Evolutionary conservation across 64 coral and sea anemone species (phyloP).

Genomic region (Anthopleura sola): DNA sequence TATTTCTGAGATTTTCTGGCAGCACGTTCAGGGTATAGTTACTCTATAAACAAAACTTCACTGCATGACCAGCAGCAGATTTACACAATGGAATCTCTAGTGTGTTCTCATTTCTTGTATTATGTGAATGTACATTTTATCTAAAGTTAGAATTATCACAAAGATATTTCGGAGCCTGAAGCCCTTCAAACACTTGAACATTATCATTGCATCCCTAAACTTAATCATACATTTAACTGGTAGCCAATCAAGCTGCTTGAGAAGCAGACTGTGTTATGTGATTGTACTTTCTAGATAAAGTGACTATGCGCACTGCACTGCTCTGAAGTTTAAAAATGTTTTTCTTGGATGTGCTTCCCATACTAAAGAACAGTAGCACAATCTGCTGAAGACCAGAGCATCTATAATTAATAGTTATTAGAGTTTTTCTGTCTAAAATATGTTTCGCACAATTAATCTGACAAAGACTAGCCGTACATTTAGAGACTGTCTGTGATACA

Average conservation of each 20-base stretch:
- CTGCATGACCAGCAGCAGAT: too few relatives aligned
- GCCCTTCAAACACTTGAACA: slow-evolving; percentile 44
- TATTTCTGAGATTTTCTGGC: too few relatives aligned
- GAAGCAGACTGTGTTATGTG: slow-evolving; percentile 11
- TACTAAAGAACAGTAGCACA: slow-evolving; percentile 23
- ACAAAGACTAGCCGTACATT: slow-evolving; percentile 20
- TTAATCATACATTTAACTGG: slow-evolving; percentile 27
- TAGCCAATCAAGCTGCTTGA: slow-evolving; percentile 44
- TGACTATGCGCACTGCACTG: not conserved
- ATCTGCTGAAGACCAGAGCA: slow-evolving; percentile 29
- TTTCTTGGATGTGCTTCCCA: slow-evolving; percentile 12
- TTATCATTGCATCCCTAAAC: slow-evolving; percentile 42
- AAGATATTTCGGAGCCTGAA: too few relatives aligned
- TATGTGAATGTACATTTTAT: too few relatives aligned
- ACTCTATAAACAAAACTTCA: too few relatives aligned
- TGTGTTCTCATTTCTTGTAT: too few relatives aligned
- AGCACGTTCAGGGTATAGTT: too few relatives aligned
- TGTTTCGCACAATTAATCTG: slow-evolving; percentile 38
- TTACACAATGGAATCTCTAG: too few relatives aligned
- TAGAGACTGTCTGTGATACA: not conserved
- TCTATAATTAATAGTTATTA: slow-evolving; percentile 31
- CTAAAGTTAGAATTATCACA: too few relatives aligned
- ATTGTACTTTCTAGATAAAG: slow-evolving; percentile 17
- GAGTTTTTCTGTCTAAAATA: slow-evolving; percentile 13
- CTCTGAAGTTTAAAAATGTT: slow-evolving; percentile 20